A percentile compares a stretch with the other conserved stretches of the same genome.
phyloP scores from a whole-genome alignment of 2,888 invertebrate genomes.

The Calephelis perditalis region DNA sequence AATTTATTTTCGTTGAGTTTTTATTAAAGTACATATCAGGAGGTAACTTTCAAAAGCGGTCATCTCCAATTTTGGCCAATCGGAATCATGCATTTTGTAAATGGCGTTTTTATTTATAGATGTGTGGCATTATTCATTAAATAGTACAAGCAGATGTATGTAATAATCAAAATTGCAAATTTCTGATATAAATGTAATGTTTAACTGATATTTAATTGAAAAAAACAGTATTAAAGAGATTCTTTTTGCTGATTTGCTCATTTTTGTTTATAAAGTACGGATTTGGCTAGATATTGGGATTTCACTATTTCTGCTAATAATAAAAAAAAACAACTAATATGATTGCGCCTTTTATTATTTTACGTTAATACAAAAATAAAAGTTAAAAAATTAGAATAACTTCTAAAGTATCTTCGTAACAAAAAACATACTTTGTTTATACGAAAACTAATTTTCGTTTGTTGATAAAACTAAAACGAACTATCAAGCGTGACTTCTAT shows the following conservation, averaged over 20 bases:
- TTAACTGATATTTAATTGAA: conserved; percentile 4
- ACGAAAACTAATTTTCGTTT: too few species aligned
- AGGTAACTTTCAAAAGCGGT: conserved; percentile 5
- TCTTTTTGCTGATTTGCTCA: conserved; percentile 1
- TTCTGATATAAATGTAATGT: conserved; percentile 1
- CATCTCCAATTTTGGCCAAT: neutral
- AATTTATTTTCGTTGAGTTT: too few species aligned
- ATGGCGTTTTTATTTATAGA: too few species aligned
- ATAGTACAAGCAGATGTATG: conserved; percentile 4
- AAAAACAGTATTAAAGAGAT: conserved; percentile 5
- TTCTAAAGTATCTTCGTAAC: too few species aligned
- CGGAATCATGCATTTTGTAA: neutral
- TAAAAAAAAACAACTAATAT: conserved; percentile 1
- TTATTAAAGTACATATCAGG: neutral
- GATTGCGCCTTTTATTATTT: neutral
- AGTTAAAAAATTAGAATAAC: conserved; percentile 2
- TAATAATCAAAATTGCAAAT: conserved; percentile 4
- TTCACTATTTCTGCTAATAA: conserved; percentile 1
- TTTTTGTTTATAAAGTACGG: conserved; percentile 6
- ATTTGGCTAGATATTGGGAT: conserved; percentile 2
- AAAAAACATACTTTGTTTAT: too few species aligned
- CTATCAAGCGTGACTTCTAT: too few species aligned
- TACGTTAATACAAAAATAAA: neutral
- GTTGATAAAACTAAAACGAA: too few species aligned
- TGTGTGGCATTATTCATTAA: neutral